Evolutionary conservation across 1,140 invertebrate genomes (phyloP).

Genomic region (Leptopilina boulardi): DNA sequence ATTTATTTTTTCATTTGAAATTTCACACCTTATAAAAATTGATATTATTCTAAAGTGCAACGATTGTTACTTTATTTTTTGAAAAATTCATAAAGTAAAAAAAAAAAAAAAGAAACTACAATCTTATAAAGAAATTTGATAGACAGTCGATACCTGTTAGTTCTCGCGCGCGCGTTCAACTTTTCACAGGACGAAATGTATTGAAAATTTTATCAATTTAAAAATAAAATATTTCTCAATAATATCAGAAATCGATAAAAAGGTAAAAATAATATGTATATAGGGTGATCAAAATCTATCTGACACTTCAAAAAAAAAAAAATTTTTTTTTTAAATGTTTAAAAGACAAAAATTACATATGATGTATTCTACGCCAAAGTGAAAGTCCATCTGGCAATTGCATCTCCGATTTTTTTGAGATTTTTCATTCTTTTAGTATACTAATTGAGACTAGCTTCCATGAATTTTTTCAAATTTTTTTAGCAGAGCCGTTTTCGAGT

Average conservation of each 20-base stretch:
- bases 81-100: background rate
- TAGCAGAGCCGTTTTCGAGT: too few relatives aligned
- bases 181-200: background rate
- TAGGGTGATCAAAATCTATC: too few relatives aligned
- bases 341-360: too few relatives aligned
- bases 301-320: too few relatives aligned
- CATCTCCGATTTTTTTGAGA: too few relatives aligned
- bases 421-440: too few relatives aligned
- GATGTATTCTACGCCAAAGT: too few relatives aligned
- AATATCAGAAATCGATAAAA: background rate
- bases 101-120: background rate
- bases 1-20: background rate
- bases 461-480: too few relatives aligned
- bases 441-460: too few relatives aligned
- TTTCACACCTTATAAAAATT: background rate
- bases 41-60: background rate
- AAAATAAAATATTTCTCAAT: background rate
- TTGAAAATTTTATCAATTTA: background rate
- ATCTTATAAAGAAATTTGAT: background rate
- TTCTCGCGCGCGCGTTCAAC: background rate
- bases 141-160: constrained; percentile 3
- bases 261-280: too few relatives aligned
- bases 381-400: too few relatives aligned
- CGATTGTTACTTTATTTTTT: background rate
- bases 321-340: too few relatives aligned